Evolutionary conservation across 2,113 vertebrate genomes (phyloP).

Genomic region (Pteruthius melanotis): DNA sequence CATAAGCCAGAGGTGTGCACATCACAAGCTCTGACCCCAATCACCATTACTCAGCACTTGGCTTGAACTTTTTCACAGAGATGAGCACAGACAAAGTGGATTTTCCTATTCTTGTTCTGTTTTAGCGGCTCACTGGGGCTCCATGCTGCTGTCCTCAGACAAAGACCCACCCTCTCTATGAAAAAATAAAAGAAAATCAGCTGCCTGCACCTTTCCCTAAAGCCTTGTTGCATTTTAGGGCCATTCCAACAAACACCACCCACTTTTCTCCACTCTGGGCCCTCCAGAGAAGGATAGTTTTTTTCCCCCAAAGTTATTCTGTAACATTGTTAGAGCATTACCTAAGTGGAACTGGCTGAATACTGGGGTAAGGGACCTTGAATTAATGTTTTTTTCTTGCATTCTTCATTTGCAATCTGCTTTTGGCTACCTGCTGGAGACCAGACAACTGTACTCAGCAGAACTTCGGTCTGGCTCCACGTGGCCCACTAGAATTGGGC

Average conservation of each 20-base stretch:
- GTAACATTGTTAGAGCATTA: not conserved
- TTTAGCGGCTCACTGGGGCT: not conserved
- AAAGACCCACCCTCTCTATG: not conserved
- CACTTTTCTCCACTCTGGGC: not conserved
- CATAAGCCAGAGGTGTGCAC: not conserved
- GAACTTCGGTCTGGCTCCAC: not conserved
- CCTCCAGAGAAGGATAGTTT: not conserved
- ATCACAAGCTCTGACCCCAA: not conserved
- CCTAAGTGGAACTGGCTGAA: not conserved
- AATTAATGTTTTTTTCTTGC: not conserved
- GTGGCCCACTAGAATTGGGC: not conserved
- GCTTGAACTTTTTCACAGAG: not conserved
- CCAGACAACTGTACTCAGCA: not conserved
- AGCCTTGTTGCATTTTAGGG: not conserved
- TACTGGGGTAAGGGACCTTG: not conserved
- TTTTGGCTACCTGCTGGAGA: not conserved
- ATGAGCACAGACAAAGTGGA: rapidly evolving
- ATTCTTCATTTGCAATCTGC: not conserved
- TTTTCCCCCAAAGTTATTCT: not conserved
- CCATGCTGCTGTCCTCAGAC: not conserved
- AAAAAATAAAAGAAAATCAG: not conserved
- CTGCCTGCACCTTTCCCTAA: not conserved
- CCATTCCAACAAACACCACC: not conserved
- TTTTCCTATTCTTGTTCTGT: not conserved
- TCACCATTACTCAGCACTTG: rapidly evolving